Conservation (phyloP, 2,888 invertebrate species). For the Thera obeliscata region DNA sequence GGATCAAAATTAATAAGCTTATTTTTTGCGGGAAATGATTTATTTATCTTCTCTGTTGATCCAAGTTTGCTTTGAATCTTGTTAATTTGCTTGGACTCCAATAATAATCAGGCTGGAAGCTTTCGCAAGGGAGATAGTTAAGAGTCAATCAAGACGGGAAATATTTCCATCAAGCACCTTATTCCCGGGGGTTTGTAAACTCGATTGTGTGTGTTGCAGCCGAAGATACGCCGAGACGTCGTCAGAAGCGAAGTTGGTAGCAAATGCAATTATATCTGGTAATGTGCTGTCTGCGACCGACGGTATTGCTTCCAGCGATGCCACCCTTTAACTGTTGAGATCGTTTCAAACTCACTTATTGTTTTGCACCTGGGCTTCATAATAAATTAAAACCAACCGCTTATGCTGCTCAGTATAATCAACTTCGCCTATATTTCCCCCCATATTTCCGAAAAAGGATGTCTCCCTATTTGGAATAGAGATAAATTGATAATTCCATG, state of each 20-base stretch:
- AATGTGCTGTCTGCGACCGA: constrained; percentile 80
- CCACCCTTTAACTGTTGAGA: constrained; percentile 73
- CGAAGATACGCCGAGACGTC: constrained; percentile 73
- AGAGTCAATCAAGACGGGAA: constrained; percentile 70
- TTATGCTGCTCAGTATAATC: constrained; percentile 13
- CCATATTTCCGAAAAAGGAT: constrained; percentile 15
- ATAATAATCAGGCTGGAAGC: constrained; percentile 31
- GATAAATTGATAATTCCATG: constrained; percentile 2
- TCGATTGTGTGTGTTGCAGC: constrained; percentile 79
- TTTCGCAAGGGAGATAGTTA: constrained; percentile 37
- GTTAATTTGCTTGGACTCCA: constrained; percentile 42
- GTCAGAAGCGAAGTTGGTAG: constrained; percentile 72
- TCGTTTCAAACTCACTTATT: constrained; percentile 71
- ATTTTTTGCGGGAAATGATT: constrained; percentile 72
- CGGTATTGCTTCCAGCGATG: constrained; percentile 61
- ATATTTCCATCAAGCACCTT: constrained; percentile 77
- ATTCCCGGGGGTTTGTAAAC: constrained; percentile 79
- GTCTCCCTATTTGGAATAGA: background rate
- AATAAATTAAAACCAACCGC: constrained; percentile 45
- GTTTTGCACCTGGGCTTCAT: constrained; percentile 65
- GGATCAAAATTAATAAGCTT: constrained; percentile 80
- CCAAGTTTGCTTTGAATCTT: constrained; percentile 55
- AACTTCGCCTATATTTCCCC: constrained; percentile 2
- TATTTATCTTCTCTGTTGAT: constrained; percentile 55
- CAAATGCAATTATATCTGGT: constrained; percentile 81